Base-by-base conservation (phyloP, 2,113 vertebrate genomes). In the Bos indicus region DNA sequence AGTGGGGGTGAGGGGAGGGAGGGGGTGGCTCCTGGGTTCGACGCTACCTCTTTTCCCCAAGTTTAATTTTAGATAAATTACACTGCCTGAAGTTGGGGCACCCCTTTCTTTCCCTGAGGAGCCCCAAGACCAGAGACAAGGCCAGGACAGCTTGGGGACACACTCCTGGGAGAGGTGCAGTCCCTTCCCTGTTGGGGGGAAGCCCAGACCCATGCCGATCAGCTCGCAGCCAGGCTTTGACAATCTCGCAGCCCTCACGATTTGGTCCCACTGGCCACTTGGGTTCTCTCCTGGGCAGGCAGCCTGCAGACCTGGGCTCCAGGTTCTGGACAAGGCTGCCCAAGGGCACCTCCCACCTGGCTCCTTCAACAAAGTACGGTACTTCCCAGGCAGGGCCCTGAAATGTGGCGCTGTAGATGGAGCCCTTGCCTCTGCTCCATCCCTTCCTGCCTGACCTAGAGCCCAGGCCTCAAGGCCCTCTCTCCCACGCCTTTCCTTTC, bases 31-130 rank as follows among this genome's bases (percentile, higher is more conserved):
- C 96, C 80, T 93, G 96, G 97, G 86, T 98, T 97, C 64, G 81
- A 98, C 98, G 98, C 98, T 98, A 98, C 98, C 95, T 98, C 95
- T 98, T 98, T 96, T 98, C 94, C 97, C 82, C 86, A 30, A 33
- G 89, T 97, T 93, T 94, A 60, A 89, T 80, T 88, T 95, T 92
- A 96, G 97, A 97, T 92, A 95, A 97, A 92, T 98, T 95, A 96
- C 96, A 98, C 94, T 98, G 97, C 98, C 98, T 97, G 97, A 93
- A 97, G 97, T 97, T 62, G 25, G 78, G 94, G 97, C 97, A 82
- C 95, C 86, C 98, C 92, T 98, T 89, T 95, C 95, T 97, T 89
- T 96, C 95, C 93, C 92, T 91, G 77, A 96, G 93, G 94, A 95
- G 19, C 81, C 51, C 92, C 51, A n/a, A 94, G 83, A 92, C 36